Conservation (phyloP, 2,888 invertebrate species). For the Lasioglossum vierecki region DNA sequence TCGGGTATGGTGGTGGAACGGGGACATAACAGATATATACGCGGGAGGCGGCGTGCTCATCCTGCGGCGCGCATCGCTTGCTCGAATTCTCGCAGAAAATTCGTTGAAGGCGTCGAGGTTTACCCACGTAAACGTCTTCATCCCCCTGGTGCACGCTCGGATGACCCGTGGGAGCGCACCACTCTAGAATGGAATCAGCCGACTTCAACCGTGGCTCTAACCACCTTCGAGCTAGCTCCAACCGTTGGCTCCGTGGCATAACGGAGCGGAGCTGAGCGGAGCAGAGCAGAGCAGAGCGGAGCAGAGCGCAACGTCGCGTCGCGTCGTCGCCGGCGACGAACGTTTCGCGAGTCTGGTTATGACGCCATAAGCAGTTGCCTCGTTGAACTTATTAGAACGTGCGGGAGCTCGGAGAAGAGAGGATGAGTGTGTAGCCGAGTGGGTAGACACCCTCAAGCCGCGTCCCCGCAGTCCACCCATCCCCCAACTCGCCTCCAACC, state of each 20-base stretch:
- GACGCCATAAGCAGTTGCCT: constrained; percentile 73
- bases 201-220: constrained; percentile 39
- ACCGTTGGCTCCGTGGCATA: constrained; percentile 34
- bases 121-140: constrained; percentile 75
- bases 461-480: constrained; percentile 18
- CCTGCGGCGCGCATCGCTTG: constrained; percentile 11
- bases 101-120: constrained; percentile 69
- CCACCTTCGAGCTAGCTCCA: constrained; percentile 37
- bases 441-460: constrained; percentile 47
- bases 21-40: constrained; percentile 27
- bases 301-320: background rate
- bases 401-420: constrained; percentile 51
- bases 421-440: constrained; percentile 64
- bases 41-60: constrained; percentile 24
- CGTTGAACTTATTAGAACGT: constrained; percentile 71
- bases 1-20: background rate
- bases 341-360: constrained; percentile 71
- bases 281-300: background rate
- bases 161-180: constrained; percentile 62
- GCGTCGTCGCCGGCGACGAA: constrained; percentile 51
- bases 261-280: background rate
- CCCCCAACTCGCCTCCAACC: background rate
- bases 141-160: constrained; percentile 71
- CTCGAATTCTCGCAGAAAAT: constrained; percentile 56
- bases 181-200: constrained; percentile 49